Evolutionary conservation across 2,888 invertebrate species (phyloP).

Genomic region (Metallyticus violacea): DNA sequence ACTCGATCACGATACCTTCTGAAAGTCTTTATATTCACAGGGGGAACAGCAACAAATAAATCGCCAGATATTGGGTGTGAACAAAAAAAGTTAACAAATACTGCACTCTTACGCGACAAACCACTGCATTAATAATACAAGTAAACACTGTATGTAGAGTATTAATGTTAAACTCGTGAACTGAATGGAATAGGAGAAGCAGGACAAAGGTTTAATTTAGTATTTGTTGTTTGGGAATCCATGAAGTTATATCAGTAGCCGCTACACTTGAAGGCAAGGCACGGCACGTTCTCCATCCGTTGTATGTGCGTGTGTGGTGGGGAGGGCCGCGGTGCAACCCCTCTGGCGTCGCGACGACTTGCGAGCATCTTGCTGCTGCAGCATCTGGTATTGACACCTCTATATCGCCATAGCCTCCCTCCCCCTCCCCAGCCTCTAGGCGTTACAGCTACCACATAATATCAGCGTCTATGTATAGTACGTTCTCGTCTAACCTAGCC

Average conservation of each 20-base stretch:
- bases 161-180: background rate
- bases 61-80: too few relatives aligned
- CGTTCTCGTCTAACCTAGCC: background rate
- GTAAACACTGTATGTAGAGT: too few relatives aligned
- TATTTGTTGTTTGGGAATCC: background rate
- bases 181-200: background rate
- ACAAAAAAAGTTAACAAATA: too few relatives aligned
- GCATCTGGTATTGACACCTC: conserved; percentile 26
- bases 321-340: background rate
- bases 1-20: too few relatives aligned
- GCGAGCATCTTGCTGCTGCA: conserved; percentile 13
- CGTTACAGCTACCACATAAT: conserved; percentile 16
- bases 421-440: background rate
- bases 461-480: background rate
- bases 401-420: conserved; percentile 5
- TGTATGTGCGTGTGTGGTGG: background rate
- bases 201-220: background rate
- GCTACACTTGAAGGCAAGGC: background rate
- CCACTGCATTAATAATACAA: too few relatives aligned
- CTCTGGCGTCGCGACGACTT: conserved; percentile 14
- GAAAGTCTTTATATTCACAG: too few relatives aligned
- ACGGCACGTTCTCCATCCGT: background rate
- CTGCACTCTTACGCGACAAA: too few relatives aligned
- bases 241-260: background rate
- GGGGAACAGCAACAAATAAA: too few relatives aligned